Evolutionary conservation across 2,888 invertebrate genomes (phyloP), one percentile per base, ranked within the genome.

Genomic region (Agelastica alni): DNA sequence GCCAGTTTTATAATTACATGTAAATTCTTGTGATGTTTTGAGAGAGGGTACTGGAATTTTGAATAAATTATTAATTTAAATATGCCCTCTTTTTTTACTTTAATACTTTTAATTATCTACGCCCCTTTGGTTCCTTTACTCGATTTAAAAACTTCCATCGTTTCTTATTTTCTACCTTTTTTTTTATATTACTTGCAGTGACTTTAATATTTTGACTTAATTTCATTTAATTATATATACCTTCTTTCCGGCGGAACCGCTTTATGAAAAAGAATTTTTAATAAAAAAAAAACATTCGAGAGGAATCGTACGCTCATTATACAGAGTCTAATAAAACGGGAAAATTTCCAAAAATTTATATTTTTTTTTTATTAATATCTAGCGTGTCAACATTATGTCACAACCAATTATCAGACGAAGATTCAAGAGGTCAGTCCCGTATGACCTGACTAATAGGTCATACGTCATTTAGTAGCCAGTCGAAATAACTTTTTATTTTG

Each of bases 21-120:
- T 70, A 73, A 73, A 72, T 72, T 73, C 71, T 71, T 73, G 68
- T 71, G 71, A 71, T 71, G 69, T 68, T 69, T 69, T 47, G 26
- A 28, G 69, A 70, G 68, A 69, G 69, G 72, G 68, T 67, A 66
- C 70, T 56, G 46, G 56, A 70, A 70, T 71, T 71, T 70, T 71
- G 68, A 71, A 69, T 68, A 68, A 67, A 71, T 70, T 70, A 68
- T 64, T 64, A 66, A 69, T 68, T 68, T 64, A 70, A 70, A 69
- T 69, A 62, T 56, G 59, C 47, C 62, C 63, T 52, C 53, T 56
- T 62, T n/a, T n/a, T 62, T 59, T 54, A 46, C 45, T 58, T 59
- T 60, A 64, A 64, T 63, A 62, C 61, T 62, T 63, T 65, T 62
- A 63, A 65, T 63, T 65, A 65, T 63, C 62, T 60, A 65, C 62